phyloP scores from a whole-genome alignment of 2,113 vertebrate species.

The Python bivittatus region DNA sequence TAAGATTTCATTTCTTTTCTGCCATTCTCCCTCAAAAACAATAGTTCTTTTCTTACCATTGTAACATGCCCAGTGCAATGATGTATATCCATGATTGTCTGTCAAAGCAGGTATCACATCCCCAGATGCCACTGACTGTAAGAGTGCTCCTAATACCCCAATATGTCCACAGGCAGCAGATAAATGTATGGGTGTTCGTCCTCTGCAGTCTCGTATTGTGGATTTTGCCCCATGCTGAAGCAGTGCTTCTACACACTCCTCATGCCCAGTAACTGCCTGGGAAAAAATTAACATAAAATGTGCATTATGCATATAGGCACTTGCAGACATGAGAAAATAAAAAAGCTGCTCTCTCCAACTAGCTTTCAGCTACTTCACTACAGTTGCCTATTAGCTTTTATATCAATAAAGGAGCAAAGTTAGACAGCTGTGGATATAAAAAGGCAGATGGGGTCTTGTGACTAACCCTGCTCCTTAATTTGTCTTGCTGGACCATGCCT shows the following conservation, averaged over 20 bases:
- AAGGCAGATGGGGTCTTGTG: constrained; percentile 10
- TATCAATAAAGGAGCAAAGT: not conserved
- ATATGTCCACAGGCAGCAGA: constrained; percentile 94
- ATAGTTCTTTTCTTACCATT: constrained; percentile 81
- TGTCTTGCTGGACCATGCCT: not conserved
- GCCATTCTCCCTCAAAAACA: not conserved
- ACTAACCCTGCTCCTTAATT: not conserved
- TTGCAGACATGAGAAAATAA: accelerated
- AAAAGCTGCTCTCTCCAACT: not conserved
- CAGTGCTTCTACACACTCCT: constrained; percentile 93
- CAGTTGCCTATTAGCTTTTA: constrained; percentile 11
- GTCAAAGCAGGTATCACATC: constrained; percentile 83
- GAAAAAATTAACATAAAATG: constrained; percentile 16
- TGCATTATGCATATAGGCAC: not conserved
- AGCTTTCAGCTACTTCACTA: not conserved
- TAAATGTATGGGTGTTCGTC: constrained; percentile 91
- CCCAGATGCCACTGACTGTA: constrained; percentile 86
- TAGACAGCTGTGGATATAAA: not conserved
- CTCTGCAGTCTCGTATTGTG: constrained; percentile 86
- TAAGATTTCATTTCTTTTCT: not conserved
- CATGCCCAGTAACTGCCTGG: constrained; percentile 94
- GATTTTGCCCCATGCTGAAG: constrained; percentile 93
- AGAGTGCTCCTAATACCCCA: constrained; percentile 89
- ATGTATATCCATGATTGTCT: constrained; percentile 96
- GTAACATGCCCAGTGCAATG: constrained; percentile 98